A percentile compares a stretch with the other conserved stretches of the same genome.
Conservation (phyloP, 2,113 vertebrate species). For the Australoheros scitulus region DNA sequence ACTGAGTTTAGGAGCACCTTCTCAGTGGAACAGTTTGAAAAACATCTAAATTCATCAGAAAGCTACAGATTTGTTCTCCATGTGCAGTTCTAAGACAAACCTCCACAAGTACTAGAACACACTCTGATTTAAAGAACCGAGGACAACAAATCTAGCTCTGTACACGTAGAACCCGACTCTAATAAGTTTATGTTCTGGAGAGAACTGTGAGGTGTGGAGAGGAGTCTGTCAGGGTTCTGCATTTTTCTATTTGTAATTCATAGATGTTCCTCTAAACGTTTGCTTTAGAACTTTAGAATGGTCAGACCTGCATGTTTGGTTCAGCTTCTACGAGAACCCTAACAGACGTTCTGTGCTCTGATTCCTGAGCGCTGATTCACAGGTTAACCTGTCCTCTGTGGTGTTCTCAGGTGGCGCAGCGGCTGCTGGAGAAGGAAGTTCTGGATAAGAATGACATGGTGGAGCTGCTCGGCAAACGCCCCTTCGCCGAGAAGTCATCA, state of each 20-base stretch:
- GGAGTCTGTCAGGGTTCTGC: not conserved
- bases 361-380: not conserved
- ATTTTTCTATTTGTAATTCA: too few species aligned
- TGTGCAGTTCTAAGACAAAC: not conserved
- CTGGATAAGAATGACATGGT: conserved; percentile 96
- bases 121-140: not conserved
- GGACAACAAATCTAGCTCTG: too few species aligned
- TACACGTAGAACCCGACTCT: too few species aligned
- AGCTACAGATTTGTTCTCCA: not conserved
- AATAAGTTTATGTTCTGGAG: too few species aligned
- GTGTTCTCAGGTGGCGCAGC: conserved; percentile 87
- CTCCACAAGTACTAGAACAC: not conserved
- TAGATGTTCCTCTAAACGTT: not conserved
- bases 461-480: conserved; percentile 89
- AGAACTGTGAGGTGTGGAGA: not conserved
- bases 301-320: too few species aligned
- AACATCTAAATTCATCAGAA: not conserved
- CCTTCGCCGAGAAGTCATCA: conserved; percentile 94
- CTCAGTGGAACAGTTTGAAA: too few species aligned
- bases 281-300: too few species aligned
- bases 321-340: too few species aligned
- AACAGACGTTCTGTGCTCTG: not conserved
- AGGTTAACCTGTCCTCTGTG: not conserved
- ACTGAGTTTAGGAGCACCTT: not conserved
- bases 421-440: conserved; percentile 94